Evolutionary conservation across 2,113 vertebrate genomes (phyloP), one percentile per base, ranked within the genome.

Genomic region (Tretioscincus oriximinensis): DNA sequence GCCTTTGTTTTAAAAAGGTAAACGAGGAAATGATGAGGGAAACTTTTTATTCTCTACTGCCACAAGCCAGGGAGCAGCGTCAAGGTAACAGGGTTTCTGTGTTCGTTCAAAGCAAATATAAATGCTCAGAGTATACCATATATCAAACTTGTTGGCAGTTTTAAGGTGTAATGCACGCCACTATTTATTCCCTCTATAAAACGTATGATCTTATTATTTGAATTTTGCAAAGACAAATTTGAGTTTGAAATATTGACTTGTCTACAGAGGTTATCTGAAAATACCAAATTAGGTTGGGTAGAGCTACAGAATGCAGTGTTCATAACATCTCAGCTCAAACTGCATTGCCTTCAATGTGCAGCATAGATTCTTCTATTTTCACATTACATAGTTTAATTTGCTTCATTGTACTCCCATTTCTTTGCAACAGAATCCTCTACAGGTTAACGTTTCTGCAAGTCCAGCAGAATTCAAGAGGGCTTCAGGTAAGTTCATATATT

Each of bases 51-150:
- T 66, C 18, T 51, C 60, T 21, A 12, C n/a, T 31, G n/a, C 21
- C 64, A 67, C 1, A 66, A 45, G 28, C 76, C 64, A 51, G 20
- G 45, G 21, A 66, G 54, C 63, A 67, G 45, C 14, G 64, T 31
- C 76, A 77, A 49, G n/a, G 61, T 29, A 66, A 77, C 41, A 49
- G 63, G 60, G 45, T 49, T 77, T 77, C 28, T 60, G 54, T 75
- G 54, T 75, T 60, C 14, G 29, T 45, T 66, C 18, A 28, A 24
- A 54, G 47, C 47, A 29, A 54, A 77, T 77, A 51, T 28, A 51
- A 49, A 14, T 4, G 5, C 45, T 22, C 45, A 54, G 20, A 29
- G 10, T 29, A 51, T 41, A 3, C 10, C 26, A 22, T 6, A 14
- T 8, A 41, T 22, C 5, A 69, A 69, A 9, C 31, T 16, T 22